These are phyloP conservation scores for Damaliscus lunatus DNA, from an alignment of 2,113 vertebrate species.

Conservation along the genomic window DNA sequence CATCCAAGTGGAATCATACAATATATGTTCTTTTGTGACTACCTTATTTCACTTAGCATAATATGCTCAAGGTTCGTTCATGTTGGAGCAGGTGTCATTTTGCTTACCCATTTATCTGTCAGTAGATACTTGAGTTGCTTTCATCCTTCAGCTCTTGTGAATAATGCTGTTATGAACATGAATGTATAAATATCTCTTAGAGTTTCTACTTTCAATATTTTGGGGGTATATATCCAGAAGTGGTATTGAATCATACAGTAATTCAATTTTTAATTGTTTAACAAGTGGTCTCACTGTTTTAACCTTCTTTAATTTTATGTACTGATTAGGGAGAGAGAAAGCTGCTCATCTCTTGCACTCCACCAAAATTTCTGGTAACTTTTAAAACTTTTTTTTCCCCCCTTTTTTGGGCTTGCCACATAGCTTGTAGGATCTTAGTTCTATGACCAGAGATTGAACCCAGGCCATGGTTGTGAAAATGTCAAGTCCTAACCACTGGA, in stretches of 20 bases:
- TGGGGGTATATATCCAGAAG: not conserved
- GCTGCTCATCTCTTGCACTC: not conserved
- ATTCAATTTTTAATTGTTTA: not conserved
- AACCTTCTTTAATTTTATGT: not conserved
- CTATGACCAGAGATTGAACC: not conserved
- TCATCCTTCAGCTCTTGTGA: not conserved
- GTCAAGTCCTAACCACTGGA: not conserved
- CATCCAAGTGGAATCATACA: not conserved
- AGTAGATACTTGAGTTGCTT: not conserved
- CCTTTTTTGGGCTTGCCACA: accelerated
- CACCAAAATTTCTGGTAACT: not conserved
- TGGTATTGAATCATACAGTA: not conserved
- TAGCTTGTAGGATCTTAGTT: not conserved
- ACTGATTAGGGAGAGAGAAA: not conserved
- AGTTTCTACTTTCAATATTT: not conserved
- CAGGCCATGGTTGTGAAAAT: not conserved
- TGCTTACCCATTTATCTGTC: not conserved
- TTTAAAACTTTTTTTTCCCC: not conserved
- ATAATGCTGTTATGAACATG: not conserved
- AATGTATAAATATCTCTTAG: not conserved
- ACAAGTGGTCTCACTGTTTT: not conserved
- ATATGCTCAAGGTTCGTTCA: not conserved
- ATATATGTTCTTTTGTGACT: not conserved
- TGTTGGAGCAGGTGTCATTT: not conserved
- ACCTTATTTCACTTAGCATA: not conserved